Evolutionary conservation across 2,888 invertebrate species (phyloP), one percentile per base, ranked within the genome.

Genomic region (Tenthredo notha): DNA sequence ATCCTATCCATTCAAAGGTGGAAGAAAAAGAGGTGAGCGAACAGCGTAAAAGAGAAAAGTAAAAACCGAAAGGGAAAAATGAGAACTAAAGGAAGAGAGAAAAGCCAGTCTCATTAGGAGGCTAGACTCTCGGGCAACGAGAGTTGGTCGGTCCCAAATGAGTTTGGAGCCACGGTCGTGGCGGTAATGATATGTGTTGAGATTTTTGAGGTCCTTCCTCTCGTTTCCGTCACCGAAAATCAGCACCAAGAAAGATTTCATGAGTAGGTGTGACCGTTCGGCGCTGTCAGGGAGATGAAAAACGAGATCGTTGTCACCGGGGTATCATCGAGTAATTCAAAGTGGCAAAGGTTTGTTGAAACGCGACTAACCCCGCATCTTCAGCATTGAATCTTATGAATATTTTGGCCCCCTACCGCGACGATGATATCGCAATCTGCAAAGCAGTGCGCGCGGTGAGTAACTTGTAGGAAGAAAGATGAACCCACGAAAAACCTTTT

Each of bases 41-140:
- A 37, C 40, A 80, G 58, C 25, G 77, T 33, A 29, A 50, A 77
- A 50, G 50, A 29, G 47, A 77, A 25, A 54, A 25, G 29, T 77
- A 33, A 50, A 77, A 77, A 50, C 54, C 18, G 50, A 77, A 70
- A 72, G 84, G 78, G 18, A 54, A 84, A 83, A 80, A 43, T 72
- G 80, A 21, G 65, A 84, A n/a, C n/a, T n/a, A n/a, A 85, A 84
- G 84, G 85, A 86, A 88, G 86, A 90, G 88, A 88, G 89, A 90
- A 90, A 89, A 90, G 87, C 88, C 89, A 88, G 86, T 88, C 90
- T 91, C 92, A 91, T 91, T 91, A 91, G 90, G 89, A 90, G 87
- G 88, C 87, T 88, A 89, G 90, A 89, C 89, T 89, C 87, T 86
- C 61, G 58, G 12, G 33, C 21, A 37, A 58, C 58, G 37, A 78